Evolutionary conservation across 2,113 vertebrate genomes (phyloP), one percentile per base, ranked within the genome.

Genomic region (Todiramphus saurophagus): DNA sequence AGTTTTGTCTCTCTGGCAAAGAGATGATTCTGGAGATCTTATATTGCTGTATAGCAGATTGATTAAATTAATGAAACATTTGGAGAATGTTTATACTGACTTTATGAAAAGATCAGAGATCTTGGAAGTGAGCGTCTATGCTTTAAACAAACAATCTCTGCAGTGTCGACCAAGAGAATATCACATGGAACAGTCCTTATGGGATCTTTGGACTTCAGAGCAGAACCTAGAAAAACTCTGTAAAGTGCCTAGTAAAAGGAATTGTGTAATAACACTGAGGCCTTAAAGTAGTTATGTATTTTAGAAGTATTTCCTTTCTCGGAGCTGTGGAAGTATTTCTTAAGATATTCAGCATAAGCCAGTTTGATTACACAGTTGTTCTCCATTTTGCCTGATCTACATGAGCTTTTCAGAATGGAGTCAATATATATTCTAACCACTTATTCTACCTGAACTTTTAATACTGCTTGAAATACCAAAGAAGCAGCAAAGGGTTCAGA

Each of bases 51-150:
- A 55, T 77, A 86, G 79, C 41, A 77, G 43, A 68, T 87, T 83
- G 89, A 91, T 91, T 90, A 50, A 69, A 80, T 94, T 89, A 83
- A 67, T 85, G 31, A 88, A 91, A 83, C 62, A 41, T 79, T 87
- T 83, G 25, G 59, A 69, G 50, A 83, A 86, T 77, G 44, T 74
- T 74, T 96, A 39, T 83, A 77, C 31, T 82, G 37, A 50, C n/a
- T 75, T 94, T 81, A 73, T 75, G 58, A 79, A 91, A 91, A 94
- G 77, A 85, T 31, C 16, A 44, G 67, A 58, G 89, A 89, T 30
- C n/a, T 68, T 87, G 16, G 24, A 88, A 89, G 12, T 60, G 21
- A 70, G 60, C 13, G 66, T 31, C 55, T 87, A 1, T 35, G 31
- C 75, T 62, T 15, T 15, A 60, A 87, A 19, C 46, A 16, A 72